Percentiles rank a stretch among this genome's conserved stretches.
Conservation (phyloP, 2,113 vertebrate genomes). For the Myotis brandtii region DNA sequence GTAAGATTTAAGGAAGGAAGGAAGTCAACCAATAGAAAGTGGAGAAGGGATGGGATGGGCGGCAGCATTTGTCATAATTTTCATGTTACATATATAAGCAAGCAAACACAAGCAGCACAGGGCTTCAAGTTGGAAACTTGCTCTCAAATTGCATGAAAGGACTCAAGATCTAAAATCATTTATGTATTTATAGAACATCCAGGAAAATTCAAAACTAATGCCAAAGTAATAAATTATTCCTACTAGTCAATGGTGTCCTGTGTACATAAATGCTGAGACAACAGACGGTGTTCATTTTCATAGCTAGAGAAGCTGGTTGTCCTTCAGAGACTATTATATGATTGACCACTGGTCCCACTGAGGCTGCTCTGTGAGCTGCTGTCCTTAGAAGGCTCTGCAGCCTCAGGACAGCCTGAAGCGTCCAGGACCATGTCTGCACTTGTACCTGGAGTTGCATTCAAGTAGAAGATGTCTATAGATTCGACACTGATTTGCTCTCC, state of each 20-base stretch:
- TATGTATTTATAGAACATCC: not conserved
- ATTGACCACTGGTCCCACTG: not conserved
- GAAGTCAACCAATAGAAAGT: not conserved
- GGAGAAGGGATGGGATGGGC: not conserved
- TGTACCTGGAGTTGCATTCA: not conserved
- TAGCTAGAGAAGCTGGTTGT: not conserved
- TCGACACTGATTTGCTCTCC: not conserved
- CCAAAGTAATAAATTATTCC: not conserved
- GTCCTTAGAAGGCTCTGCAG: not conserved
- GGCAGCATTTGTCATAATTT: not conserved
- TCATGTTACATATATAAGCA: not conserved
- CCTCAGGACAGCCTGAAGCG: not conserved
- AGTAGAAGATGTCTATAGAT: not conserved
- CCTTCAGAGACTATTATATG: not conserved
- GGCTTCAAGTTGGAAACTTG: not conserved
- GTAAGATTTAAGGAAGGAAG: not conserved
- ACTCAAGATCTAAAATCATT: not conserved
- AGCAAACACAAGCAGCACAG: not conserved
- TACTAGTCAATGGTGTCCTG: not conserved
- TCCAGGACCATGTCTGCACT: not conserved
- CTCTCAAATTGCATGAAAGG: not conserved
- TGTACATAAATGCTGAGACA: not conserved
- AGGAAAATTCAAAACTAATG: not conserved
- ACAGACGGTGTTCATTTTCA: not conserved
- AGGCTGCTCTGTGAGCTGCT: not conserved